Base-by-base conservation (phyloP, 2,113 vertebrate species). In the Motacilla alba region DNA sequence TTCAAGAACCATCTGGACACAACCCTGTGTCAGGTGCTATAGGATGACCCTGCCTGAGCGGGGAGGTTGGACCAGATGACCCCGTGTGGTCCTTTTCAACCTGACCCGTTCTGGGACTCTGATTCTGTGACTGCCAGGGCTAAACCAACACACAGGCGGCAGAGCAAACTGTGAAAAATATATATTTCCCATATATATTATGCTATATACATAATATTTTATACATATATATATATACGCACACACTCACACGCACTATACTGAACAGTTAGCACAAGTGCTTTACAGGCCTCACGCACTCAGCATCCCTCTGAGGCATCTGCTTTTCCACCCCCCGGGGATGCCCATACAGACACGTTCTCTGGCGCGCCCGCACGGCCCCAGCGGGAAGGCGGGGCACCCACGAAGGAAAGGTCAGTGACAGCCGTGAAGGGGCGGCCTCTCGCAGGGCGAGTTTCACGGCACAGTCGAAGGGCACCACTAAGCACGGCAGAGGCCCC, bases 401-500 rank as follows among this genome's bases (percentile, higher is more conserved):
- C 10, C 68, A 1, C 2, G 60, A 17, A 30, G 33, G 46, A 13
- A 12, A 21, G 23, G 33, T 16, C 77, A 17, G 19, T 8, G 46
- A 20, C 27, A 10, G 13, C 46, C 24, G 20, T 0, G 55, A 43
- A 33, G 30, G 23, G 17, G 16, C 1, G 30, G 44, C 12, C 58
- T 5, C 23, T 8, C 35, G 5, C 39, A 0, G 30, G 0, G 7
- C 2, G 4, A 15, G 13, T 4, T 13, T 2, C 13, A 31, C 1
- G 9, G 4, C 47, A 6, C 41, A 3, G 35, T 3, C 10, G 17
- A 37, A 31, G 17, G 39, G 21, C 49, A 55, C 20, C 41, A 7
- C 5, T 6, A 33, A 3, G 26, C 35, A 37, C 11, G 14, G 52
- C 78, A 10, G 12, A 33, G 26, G 10, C 35, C n/a, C 33, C 44